Conservation (phyloP, 1,140 invertebrate genomes). For the Thaumatotibia leucotreta region DNA sequence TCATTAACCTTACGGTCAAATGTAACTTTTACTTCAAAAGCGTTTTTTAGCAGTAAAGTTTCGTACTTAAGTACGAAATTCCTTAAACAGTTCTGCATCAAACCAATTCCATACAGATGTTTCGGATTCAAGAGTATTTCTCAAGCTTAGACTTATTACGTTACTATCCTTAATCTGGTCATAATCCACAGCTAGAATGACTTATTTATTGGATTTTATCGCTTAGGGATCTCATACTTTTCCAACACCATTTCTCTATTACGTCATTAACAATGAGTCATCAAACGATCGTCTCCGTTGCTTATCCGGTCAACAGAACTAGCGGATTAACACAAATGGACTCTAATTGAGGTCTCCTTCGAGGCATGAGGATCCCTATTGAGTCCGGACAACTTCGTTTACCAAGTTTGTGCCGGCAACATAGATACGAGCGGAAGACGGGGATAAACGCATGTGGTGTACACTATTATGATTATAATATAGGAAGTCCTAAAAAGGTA, state of each 20-base stretch:
- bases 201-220: constrained; percentile 2
- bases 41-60: background rate
- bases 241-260: background rate
- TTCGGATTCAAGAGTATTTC: no score
- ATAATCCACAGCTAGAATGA: background rate
- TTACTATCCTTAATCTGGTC: background rate
- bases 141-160: no score
- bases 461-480: background rate
- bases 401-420: constrained; percentile 3
- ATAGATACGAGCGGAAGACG: background rate
- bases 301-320: constrained; percentile 11
- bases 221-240: background rate
- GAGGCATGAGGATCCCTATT: constrained; percentile 15
- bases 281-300: constrained; percentile 8
- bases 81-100: background rate
- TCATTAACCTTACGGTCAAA: background rate
- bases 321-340: constrained; percentile 23
- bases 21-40: constrained; percentile 1
- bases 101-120: background rate
- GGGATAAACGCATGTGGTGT: background rate
- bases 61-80: background rate
- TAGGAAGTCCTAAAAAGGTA: constrained; percentile 1
- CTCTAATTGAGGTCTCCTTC: constrained; percentile 25
- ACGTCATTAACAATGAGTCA: constrained; percentile 10
- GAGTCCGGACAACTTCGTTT: constrained; percentile 11